These are phyloP conservation scores for Crambe crambe DNA, from an alignment of 37 sponge, comb jelly and placozoan genomes.

Conservation along the genomic window DNA sequence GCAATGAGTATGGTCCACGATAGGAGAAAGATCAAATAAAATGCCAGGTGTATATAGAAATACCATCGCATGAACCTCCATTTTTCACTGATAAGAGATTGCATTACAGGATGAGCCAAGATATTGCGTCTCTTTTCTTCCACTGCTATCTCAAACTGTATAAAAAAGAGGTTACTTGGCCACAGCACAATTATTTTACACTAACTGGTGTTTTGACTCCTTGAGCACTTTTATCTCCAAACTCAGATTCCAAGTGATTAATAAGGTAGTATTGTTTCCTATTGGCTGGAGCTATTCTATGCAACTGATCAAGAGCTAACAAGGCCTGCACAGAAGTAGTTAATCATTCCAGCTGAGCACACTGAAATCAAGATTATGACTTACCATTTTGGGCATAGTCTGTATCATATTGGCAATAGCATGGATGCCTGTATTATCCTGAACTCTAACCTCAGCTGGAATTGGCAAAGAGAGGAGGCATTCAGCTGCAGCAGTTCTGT, in stretches of 20 bases:
- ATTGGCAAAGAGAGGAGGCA: constrained; percentile 32
- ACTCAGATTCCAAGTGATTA: constrained; percentile 22
- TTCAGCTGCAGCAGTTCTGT: constrained; percentile 37
- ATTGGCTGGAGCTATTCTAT: constrained; percentile 10
- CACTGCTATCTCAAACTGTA: constrained; percentile 44
- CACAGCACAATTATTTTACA: background rate
- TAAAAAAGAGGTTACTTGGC: background rate
- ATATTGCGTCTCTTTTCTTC: constrained; percentile 18
- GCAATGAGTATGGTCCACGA: constrained; percentile 38
- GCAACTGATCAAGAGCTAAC: constrained; percentile 41
- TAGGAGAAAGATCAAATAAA: constrained; percentile 41
- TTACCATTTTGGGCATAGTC: constrained; percentile 60
- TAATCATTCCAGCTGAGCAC: no score
- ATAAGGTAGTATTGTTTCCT: constrained; percentile 28
- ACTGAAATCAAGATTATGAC: background rate
- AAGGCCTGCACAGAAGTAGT: constrained; percentile 6
- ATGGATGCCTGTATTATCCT: constrained; percentile 27
- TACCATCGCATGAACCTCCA: constrained; percentile 43
- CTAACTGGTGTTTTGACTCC: constrained; percentile 32
- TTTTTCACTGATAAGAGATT: constrained; percentile 48
- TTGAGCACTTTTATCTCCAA: background rate
- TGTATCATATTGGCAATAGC: constrained; percentile 51
- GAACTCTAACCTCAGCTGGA: constrained; percentile 36
- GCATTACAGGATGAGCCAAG: constrained; percentile 60
- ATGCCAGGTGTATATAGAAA: constrained; percentile 1